phyloP scores from a whole-genome alignment of 1,140 invertebrate species.

The Glossosoma conforme region DNA sequence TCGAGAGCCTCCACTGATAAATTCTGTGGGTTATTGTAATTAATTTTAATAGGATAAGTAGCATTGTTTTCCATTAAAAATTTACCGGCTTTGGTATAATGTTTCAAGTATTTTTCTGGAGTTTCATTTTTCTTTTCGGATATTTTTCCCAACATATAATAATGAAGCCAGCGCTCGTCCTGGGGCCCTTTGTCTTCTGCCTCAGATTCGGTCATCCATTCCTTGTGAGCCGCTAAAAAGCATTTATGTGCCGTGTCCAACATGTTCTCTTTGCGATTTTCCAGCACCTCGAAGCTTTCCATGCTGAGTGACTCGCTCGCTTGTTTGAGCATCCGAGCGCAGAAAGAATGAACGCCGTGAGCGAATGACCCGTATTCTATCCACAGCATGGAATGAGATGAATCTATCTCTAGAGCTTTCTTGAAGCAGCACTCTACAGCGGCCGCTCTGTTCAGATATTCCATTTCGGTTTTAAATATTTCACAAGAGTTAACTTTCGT shows the following conservation, averaged over 20 bases:
- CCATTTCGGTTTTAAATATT: conserved; percentile 59
- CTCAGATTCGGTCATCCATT: conserved; percentile 48
- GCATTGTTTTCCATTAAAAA: conserved; percentile 76
- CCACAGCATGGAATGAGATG: conserved; percentile 70
- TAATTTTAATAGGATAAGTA: conserved; percentile 80
- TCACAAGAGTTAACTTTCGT: conserved; percentile 73
- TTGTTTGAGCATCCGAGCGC: conserved; percentile 77
- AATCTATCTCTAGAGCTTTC: conserved; percentile 66
- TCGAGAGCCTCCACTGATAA: conserved; percentile 87
- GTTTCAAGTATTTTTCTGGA: conserved; percentile 67
- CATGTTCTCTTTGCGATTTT: conserved; percentile 73
- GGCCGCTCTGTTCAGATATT: conserved; percentile 67
- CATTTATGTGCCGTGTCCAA: conserved; percentile 69
- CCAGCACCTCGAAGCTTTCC: conserved; percentile 70
- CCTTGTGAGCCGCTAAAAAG: conserved; percentile 66
- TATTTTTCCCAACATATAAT: conserved; percentile 92
- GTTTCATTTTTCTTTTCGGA: conserved; percentile 74
- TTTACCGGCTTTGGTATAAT: conserved; percentile 71
- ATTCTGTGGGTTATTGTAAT: conserved; percentile 75
- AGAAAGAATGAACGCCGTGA: conserved; percentile 83
- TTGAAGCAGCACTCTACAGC: conserved; percentile 73
- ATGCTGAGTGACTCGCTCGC: conserved; percentile 70
- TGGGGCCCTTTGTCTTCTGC: conserved; percentile 53
- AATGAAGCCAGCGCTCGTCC: conserved; percentile 83
- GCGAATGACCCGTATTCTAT: conserved; percentile 85